Evolutionary conservation across 2,797 vertebrate species (phyloP).

Genomic region (Esox lucius): DNA sequence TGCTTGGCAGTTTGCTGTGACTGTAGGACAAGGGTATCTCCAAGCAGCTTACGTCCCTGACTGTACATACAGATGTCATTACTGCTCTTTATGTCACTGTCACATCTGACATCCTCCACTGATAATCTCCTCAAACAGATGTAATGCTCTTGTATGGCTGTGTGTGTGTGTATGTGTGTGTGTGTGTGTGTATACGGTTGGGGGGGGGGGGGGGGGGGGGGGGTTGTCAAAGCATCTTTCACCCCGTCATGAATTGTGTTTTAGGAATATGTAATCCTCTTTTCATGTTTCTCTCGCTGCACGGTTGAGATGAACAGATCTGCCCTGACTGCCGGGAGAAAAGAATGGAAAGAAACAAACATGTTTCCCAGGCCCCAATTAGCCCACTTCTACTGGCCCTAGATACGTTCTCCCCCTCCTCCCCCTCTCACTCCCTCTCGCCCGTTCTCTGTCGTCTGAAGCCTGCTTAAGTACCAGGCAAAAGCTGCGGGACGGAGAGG

Average conservation of each 20-base stretch:
- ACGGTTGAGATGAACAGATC: constrained; percentile 60
- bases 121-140: constrained; percentile 2
- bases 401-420: constrained; percentile 54
- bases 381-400: constrained; percentile 65
- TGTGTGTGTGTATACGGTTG: constrained; percentile 9
- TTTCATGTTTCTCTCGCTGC: constrained; percentile 54
- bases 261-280: constrained; percentile 71
- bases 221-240: background rate
- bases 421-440: background rate
- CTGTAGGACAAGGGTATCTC: background rate
- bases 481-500: constrained; percentile 3
- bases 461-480: constrained; percentile 45
- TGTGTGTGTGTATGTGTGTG: constrained; percentile 24
- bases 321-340: constrained; percentile 63
- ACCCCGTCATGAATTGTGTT: constrained; percentile 55
- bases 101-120: background rate
- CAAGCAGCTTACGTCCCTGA: background rate
- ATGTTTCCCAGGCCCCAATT: constrained; percentile 75
- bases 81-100: background rate
- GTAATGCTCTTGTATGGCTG: background rate
- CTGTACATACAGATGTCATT: background rate
- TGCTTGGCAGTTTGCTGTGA: background rate
- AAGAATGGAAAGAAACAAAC: constrained; percentile 62
- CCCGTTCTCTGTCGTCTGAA: constrained; percentile 43
- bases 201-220: background rate